A percentile compares a stretch with the other conserved stretches of the same genome.
Conservation (phyloP, 37 sponge, comb jelly and placozoan genomes). For the Cladorhizidae sp. region DNA sequence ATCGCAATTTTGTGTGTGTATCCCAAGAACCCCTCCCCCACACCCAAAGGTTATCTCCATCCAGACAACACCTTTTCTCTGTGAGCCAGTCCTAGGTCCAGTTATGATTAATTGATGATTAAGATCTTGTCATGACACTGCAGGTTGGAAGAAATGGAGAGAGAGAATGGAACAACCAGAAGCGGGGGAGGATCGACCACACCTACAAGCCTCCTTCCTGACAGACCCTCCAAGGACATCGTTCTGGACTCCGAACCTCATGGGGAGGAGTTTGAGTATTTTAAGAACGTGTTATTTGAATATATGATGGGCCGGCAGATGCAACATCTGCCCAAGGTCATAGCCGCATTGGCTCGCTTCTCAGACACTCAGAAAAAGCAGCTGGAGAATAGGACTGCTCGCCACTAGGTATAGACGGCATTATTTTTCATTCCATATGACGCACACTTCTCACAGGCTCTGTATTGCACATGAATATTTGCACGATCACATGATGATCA, state of each 20-base stretch:
- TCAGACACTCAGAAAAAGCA: constrained; percentile 52
- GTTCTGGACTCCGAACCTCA: constrained; percentile 66
- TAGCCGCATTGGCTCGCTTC: constrained; percentile 73
- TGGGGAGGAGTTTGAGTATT: constrained; percentile 82
- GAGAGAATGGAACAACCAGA: constrained; percentile 44
- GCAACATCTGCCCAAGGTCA: constrained; percentile 56
- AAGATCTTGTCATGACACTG: no score
- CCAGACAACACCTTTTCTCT: no score
- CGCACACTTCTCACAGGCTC: no score
- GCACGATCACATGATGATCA: no score
- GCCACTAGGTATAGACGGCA: no score
- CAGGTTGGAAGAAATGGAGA: constrained; percentile 41
- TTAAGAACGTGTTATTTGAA: constrained; percentile 74
- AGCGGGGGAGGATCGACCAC: not conserved
- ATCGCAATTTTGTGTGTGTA: no score
- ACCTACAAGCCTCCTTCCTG: constrained; percentile 21
- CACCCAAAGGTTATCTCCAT: no score
- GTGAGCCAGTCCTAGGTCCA: no score
- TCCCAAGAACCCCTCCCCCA: no score
- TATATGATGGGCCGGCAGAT: constrained; percentile 78
- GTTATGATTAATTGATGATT: no score
- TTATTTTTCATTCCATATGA: not conserved
- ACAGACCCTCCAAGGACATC: constrained; percentile 72
- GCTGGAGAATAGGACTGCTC: not conserved
- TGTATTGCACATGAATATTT: no score